Evolutionary conservation across 2,797 vertebrate genomes (phyloP).

Genomic region (Vireo griseus): DNA sequence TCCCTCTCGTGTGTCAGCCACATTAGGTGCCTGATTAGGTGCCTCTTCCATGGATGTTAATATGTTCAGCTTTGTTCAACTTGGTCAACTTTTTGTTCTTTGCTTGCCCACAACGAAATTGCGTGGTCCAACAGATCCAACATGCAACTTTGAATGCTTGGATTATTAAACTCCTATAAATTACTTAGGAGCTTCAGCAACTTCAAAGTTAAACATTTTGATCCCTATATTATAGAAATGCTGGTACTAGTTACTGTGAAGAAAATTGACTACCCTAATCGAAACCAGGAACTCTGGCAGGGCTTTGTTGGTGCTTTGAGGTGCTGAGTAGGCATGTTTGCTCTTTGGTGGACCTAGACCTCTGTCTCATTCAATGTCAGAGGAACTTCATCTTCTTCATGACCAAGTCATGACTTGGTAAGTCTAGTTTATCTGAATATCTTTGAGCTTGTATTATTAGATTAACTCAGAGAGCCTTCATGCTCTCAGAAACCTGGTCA

Average conservation of each 20-base stretch:
- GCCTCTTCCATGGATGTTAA: background rate
- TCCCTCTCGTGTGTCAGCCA: rapidly evolving
- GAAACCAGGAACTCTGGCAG: background rate
- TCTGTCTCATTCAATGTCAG: background rate
- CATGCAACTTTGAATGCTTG: background rate
- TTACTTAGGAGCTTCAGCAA: background rate
- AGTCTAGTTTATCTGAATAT: background rate
- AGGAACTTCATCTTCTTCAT: background rate
- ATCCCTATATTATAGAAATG: background rate
- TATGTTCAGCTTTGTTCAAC: background rate
- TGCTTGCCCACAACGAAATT: background rate
- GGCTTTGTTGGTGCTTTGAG: background rate
- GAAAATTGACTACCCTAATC: background rate
- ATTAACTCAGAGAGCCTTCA: background rate
- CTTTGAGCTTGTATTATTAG: background rate
- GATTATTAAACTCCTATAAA: background rate
- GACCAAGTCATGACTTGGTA: background rate
- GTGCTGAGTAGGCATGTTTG: background rate
- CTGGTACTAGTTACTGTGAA: background rate
- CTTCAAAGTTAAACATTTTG: background rate
- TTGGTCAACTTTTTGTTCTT: background rate
- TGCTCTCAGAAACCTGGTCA: background rate
- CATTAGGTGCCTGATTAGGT: background rate
- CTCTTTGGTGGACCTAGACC: background rate
- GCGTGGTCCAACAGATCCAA: background rate